Conservation (phyloP, 2,888 invertebrate species). For the Lochmaea crataegi region DNA sequence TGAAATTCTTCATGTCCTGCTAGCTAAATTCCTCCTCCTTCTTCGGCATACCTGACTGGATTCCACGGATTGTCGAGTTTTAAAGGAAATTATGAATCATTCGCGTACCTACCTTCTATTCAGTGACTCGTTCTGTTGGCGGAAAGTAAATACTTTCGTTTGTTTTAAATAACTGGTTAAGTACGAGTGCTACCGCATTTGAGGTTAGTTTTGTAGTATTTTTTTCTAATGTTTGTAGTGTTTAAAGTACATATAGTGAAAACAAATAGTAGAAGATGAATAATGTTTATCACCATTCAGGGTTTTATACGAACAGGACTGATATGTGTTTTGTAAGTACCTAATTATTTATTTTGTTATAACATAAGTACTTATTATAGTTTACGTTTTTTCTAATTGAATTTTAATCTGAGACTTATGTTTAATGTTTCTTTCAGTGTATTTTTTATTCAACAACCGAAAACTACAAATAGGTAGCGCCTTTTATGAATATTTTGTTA, state of each 20-base stretch:
- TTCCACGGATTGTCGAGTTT: conserved; percentile 39
- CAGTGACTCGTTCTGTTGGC: conserved; percentile 34
- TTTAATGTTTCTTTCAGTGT: no score
- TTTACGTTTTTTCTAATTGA: no score
- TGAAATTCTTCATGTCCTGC: conserved; percentile 25
- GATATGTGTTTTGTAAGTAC: conserved; percentile 60
- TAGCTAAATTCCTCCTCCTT: conserved; percentile 40
- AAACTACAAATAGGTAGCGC: no score
- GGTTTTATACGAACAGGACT: conserved; percentile 52
- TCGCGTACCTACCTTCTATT: conserved; percentile 43
- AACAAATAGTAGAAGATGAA: conserved; percentile 51
- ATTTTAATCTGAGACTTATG: no score
- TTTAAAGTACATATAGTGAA: conserved; percentile 30
- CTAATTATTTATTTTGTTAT: conserved; percentile 3
- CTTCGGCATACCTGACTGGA: conserved; percentile 45
- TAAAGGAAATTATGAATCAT: conserved; percentile 44
- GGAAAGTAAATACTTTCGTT: conserved; percentile 33
- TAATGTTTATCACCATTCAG: conserved; percentile 54
- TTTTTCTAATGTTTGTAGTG: conserved; percentile 21
- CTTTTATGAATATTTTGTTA: no score
- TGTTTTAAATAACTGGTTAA: conserved; percentile 19
- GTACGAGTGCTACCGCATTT: conserved; percentile 31
- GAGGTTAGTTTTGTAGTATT: conserved; percentile 25
- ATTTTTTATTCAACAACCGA: no score
- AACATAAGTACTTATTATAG: neutral